These are phyloP conservation scores for Scaptodrosophila lebanonensis DNA, from an alignment of 1,140 invertebrate genomes.

Conservation along the genomic window DNA sequence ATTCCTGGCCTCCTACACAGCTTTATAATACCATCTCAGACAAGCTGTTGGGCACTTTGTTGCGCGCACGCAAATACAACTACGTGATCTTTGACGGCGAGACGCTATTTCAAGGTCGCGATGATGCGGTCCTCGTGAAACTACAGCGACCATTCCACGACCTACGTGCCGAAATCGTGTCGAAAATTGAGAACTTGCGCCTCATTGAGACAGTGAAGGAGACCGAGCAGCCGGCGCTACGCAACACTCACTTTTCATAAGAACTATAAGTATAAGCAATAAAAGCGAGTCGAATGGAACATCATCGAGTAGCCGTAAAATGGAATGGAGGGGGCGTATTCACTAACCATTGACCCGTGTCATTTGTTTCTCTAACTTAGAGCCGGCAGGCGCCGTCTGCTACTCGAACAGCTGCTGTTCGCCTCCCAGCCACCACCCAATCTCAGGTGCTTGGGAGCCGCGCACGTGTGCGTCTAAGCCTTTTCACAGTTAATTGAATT, in stretches of 20 bases:
- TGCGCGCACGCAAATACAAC: conserved; percentile 40
- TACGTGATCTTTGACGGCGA: conserved; percentile 48
- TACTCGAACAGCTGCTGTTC: no score
- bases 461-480: no score
- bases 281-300: neutral
- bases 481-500: conserved; percentile 60
- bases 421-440: no score
- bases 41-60: conserved; percentile 47
- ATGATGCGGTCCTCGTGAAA: conserved; percentile 25
- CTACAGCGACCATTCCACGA: conserved; percentile 29
- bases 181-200: conserved; percentile 41
- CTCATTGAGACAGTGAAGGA: conserved; percentile 18
- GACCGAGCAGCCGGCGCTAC: conserved; percentile 14
- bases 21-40: conserved; percentile 54
- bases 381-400: conserved; percentile 30
- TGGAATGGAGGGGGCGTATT: neutral
- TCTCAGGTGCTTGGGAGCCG: no score
- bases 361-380: conserved; percentile 5
- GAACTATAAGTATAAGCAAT: conserved; percentile 9
- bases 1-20: neutral
- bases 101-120: conserved; percentile 53
- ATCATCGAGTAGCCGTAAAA: neutral
- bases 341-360: conserved; percentile 32
- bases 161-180: conserved; percentile 28
- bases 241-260: conserved; percentile 9